Percentiles rank a stretch among this genome's conserved stretches.
Conservation (phyloP, 2,113 vertebrate genomes). For the Poeciliopsis occidentalis region DNA sequence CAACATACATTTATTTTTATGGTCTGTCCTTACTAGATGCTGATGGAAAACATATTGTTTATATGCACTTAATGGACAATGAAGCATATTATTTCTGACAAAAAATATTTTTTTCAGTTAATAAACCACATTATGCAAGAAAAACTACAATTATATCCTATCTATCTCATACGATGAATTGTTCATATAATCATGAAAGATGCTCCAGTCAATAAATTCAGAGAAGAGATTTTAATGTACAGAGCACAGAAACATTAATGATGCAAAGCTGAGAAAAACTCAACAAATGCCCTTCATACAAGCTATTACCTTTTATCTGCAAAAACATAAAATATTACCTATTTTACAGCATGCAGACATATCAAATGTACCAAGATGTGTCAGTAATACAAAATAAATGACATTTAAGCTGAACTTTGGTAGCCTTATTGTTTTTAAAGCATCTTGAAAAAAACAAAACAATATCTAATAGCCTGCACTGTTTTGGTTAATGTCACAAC, state of each 20-base stretch:
- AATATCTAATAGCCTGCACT: neutral
- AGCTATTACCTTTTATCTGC: neutral
- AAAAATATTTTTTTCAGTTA: no score
- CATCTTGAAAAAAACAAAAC: neutral
- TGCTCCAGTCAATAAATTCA: neutral
- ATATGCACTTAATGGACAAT: no score
- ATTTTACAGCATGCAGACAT: neutral
- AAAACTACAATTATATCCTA: no score
- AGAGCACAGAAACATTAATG: neutral
- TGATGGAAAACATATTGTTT: no score
- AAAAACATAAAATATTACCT: neutral
- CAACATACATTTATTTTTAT: no score
- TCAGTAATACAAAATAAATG: slow-evolving; percentile 2
- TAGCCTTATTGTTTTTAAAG: neutral
- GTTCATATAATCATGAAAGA: neutral
- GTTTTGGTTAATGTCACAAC: neutral
- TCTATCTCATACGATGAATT: neutral
- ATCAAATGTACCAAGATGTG: neutral
- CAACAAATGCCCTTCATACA: neutral
- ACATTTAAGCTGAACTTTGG: neutral
- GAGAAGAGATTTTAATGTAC: neutral
- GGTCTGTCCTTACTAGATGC: no score
- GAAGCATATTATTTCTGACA: no score
- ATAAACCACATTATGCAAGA: no score
- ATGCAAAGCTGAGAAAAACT: neutral